Evolutionary conservation across 2,888 invertebrate genomes (phyloP).

Genomic region (Drosophila robusta): DNA sequence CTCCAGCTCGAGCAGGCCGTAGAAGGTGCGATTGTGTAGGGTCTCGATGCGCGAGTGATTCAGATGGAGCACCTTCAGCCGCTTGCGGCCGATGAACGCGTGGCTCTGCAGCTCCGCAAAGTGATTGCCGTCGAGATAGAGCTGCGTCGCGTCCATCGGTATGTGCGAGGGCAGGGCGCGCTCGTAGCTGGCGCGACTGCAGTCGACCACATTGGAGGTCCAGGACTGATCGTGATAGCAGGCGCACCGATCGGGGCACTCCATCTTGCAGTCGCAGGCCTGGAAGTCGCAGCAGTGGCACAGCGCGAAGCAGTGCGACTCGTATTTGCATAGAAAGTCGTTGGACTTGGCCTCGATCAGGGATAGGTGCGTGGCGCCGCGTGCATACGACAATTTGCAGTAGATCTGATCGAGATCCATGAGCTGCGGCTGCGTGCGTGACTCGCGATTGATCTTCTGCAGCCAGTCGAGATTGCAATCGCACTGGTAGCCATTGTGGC

Average conservation of each 20-base stretch:
- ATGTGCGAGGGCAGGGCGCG: conserved; percentile 93
- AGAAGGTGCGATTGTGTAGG: conserved; percentile 95
- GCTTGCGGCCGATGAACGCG: conserved; percentile 97
- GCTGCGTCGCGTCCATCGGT: conserved; percentile 98
- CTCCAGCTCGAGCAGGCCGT: conserved; percentile 92
- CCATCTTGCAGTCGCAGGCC: conserved; percentile 99
- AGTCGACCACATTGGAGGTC: conserved; percentile 97
- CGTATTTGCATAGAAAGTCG: conserved; percentile 96
- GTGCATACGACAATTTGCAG: conserved; percentile 94
- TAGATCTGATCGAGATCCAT: conserved; percentile 96
- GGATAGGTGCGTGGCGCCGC: conserved; percentile 93
- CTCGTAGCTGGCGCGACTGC: conserved; percentile 92
- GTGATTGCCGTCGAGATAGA: conserved; percentile 96
- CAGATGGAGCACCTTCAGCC: conserved; percentile 93
- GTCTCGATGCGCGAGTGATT: conserved; percentile 94
- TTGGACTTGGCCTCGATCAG: conserved; percentile 94
- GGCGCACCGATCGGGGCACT: conserved; percentile 96
- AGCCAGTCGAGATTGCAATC: conserved; percentile 98
- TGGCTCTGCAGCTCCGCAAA: conserved; percentile 95
- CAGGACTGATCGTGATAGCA: conserved; percentile 98
- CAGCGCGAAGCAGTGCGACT: conserved; percentile 96
- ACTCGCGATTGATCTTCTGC: conserved; percentile 93
- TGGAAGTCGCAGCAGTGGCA: conserved; percentile 99
- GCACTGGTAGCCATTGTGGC: conserved; percentile 97
- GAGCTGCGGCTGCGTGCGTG: conserved; percentile 93